Evolutionary conservation across 2,888 invertebrate species (phyloP).

Genomic region (Alcis repandata): DNA sequence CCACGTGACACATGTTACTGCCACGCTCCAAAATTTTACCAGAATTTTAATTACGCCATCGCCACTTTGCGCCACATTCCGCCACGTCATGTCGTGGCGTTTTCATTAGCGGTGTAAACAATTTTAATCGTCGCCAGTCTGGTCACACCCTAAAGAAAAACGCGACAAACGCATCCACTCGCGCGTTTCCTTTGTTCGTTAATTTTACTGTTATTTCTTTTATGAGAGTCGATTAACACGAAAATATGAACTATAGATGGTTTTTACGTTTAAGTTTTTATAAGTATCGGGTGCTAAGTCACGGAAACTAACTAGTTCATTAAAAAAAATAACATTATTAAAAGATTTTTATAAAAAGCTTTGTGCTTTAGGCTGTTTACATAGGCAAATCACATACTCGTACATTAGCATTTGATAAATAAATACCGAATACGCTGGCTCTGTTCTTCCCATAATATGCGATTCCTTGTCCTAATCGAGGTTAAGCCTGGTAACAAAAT

Average conservation of each 20-base stretch:
- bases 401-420: too few relatives aligned
- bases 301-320: too few relatives aligned
- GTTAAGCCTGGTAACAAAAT: too few relatives aligned
- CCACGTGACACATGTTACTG: constrained; percentile 1
- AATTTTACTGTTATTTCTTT: constrained; percentile 21
- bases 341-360: too few relatives aligned
- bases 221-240: neutral
- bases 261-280: too few relatives aligned
- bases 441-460: too few relatives aligned
- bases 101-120: constrained; percentile 81
- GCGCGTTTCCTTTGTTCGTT: constrained; percentile 40
- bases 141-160: constrained; percentile 64
- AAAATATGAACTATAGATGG: neutral
- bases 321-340: too few relatives aligned
- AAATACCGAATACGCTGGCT: too few relatives aligned
- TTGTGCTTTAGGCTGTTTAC: too few relatives aligned
- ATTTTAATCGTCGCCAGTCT: constrained; percentile 72
- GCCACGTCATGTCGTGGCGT: constrained; percentile 70
- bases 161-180: constrained; percentile 43
- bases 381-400: too few relatives aligned
- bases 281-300: too few relatives aligned
- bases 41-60: constrained; percentile 69
- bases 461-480: too few relatives aligned
- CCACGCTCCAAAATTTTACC: constrained; percentile 45
- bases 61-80: constrained; percentile 54